phyloP scores from a whole-genome alignment of 2,888 invertebrate species.

The Drosophila anomelani region DNA sequence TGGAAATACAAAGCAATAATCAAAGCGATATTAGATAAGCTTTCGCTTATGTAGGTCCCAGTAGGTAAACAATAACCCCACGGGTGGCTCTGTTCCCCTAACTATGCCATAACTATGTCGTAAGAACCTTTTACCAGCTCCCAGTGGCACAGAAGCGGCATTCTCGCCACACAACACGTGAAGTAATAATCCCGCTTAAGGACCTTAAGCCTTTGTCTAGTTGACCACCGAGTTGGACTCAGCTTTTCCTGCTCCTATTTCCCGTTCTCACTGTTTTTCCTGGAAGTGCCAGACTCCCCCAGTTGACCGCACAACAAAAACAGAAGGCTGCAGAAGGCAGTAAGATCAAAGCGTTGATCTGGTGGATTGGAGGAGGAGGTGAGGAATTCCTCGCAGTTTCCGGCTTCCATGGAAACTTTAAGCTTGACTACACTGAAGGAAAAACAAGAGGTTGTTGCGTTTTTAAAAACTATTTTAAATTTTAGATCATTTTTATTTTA shows the following conservation, averaged over 20 bases:
- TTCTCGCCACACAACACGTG: slow-evolving; percentile 43
- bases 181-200: slow-evolving; percentile 51
- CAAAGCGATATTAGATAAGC: slow-evolving; percentile 16
- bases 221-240: slow-evolving; percentile 31
- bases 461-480: too few relatives aligned
- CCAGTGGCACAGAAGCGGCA: slow-evolving; percentile 23
- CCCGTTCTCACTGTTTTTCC: not conserved
- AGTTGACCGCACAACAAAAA: slow-evolving; percentile 48
- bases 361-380: slow-evolving; percentile 4
- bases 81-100: not conserved
- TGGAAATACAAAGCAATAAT: not conserved
- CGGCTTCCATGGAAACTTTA: slow-evolving; percentile 38
- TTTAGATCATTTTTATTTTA: too few relatives aligned
- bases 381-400: slow-evolving; percentile 17
- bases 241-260: slow-evolving; percentile 2
- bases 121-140: slow-evolving; percentile 32
- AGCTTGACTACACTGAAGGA: slow-evolving; percentile 10
- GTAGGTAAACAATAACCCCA: not conserved
- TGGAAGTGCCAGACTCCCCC: not conserved
- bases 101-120: slow-evolving; percentile 33
- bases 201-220: slow-evolving; percentile 46
- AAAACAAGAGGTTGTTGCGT: not conserved
- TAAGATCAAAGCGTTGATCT: slow-evolving; percentile 51
- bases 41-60: slow-evolving; percentile 6
- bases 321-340: slow-evolving; percentile 22